A percentile compares a stretch with the other conserved stretches of the same genome.
Evolutionary conservation across 2,797 vertebrate species (phyloP).

Genomic region (Anabas testudineus): DNA sequence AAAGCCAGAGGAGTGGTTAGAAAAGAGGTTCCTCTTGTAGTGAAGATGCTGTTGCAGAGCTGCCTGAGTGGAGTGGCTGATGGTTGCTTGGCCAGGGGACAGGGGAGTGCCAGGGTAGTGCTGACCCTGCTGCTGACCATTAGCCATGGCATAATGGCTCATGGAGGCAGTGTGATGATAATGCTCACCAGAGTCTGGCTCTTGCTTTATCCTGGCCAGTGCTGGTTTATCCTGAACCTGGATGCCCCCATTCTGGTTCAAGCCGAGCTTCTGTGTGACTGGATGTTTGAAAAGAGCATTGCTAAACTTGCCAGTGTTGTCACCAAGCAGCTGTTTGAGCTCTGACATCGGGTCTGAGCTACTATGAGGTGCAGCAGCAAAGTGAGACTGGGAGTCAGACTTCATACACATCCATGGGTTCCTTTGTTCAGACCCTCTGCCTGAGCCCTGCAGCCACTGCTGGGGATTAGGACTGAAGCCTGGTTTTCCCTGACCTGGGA

Average conservation of each 20-base stretch:
- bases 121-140: slow-evolving; percentile 80
- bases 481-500: slow-evolving; percentile 75
- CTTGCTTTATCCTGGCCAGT: slow-evolving; percentile 81
- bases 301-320: slow-evolving; percentile 87
- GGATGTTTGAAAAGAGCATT: slow-evolving; percentile 89
- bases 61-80: slow-evolving; percentile 93
- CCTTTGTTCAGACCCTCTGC: slow-evolving; percentile 73
- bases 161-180: slow-evolving; percentile 72
- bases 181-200: slow-evolving; percentile 79
- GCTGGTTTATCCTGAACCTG: slow-evolving; percentile 62
- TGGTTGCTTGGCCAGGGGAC: slow-evolving; percentile 79
- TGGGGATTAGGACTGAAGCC: slow-evolving; percentile 74
- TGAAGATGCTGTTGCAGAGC: slow-evolving; percentile 97
- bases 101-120: slow-evolving; percentile 72
- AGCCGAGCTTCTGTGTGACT: slow-evolving; percentile 71
- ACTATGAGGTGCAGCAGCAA: slow-evolving; percentile 68
- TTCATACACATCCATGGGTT: slow-evolving; percentile 82
- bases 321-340: slow-evolving; percentile 93
- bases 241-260: slow-evolving; percentile 75
- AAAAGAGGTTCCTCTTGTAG: slow-evolving; percentile 95
- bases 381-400: slow-evolving; percentile 75
- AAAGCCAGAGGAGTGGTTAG: slow-evolving; percentile 78
- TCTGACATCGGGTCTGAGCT: slow-evolving; percentile 93
- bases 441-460: slow-evolving; percentile 74
- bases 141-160: slow-evolving; percentile 77